Evolutionary conservation across 2,888 invertebrate species (phyloP).

Genomic region (Malthinus flaveolus): DNA sequence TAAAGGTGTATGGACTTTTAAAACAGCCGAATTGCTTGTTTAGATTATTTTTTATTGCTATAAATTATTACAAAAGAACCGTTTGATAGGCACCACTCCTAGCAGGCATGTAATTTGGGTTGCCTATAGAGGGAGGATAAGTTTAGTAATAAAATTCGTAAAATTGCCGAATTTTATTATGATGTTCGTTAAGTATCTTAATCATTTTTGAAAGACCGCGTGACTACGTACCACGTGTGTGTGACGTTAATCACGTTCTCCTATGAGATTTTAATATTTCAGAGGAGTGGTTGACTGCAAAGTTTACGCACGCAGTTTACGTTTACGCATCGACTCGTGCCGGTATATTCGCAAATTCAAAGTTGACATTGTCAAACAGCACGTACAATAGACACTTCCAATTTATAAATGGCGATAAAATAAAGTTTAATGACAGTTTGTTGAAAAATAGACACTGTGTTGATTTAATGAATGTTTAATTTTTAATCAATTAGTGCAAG

Average conservation of each 20-base stretch:
- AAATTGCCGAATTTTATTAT: no score
- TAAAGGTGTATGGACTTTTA: no score
- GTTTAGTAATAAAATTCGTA: no score
- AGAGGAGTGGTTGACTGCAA: slow-evolving; percentile 43
- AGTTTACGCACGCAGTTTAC: slow-evolving; percentile 13
- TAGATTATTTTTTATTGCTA: no score
- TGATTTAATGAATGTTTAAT: background rate
- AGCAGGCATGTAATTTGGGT: no score
- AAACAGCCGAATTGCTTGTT: no score
- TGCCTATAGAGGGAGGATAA: no score
- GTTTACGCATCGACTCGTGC: slow-evolving; percentile 10
- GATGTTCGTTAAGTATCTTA: no score
- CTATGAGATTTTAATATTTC: slow-evolving; percentile 29
- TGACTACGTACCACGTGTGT: slow-evolving; percentile 37
- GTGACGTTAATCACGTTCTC: slow-evolving; percentile 29
- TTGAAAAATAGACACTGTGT: background rate
- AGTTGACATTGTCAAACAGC: background rate
- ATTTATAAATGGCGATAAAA: background rate
- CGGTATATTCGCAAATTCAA: background rate
- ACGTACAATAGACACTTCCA: slow-evolving; percentile 20
- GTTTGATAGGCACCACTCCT: no score
- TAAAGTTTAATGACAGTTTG: slow-evolving; percentile 2
- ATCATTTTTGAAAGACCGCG: slow-evolving; percentile 30
- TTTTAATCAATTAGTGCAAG: background rate
- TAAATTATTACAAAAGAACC: no score